Conservation (phyloP, 1,140 invertebrate genomes). For the Eubasilissa regina region DNA sequence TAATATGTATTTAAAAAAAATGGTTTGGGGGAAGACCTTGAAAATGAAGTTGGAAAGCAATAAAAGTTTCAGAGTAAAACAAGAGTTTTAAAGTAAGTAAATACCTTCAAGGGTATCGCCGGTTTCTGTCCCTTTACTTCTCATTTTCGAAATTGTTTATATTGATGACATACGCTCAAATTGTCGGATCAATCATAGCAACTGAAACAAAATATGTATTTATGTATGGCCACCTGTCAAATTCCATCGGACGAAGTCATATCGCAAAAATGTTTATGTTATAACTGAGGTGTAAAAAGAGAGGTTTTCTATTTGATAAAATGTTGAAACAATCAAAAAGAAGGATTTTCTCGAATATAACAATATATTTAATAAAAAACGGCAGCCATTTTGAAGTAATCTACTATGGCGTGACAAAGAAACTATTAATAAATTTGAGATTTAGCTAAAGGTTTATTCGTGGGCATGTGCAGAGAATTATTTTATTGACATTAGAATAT, state of each 20-base stretch:
- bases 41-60: background rate
- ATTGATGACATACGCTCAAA: slow-evolving; percentile 21
- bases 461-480: background rate
- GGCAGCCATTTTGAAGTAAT: slow-evolving; percentile 47
- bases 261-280: background rate
- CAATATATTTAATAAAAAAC: slow-evolving; percentile 8
- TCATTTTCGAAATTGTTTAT: slow-evolving; percentile 41
- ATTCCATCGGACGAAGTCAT: background rate
- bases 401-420: slow-evolving; percentile 44
- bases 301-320: background rate
- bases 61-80: background rate
- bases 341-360: background rate
- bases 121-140: slow-evolving; percentile 52
- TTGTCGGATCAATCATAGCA: slow-evolving; percentile 36
- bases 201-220: slow-evolving; percentile 35
- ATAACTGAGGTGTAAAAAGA: background rate
- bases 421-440: slow-evolving; percentile 41
- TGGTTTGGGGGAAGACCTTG: background rate
- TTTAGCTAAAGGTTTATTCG: background rate
- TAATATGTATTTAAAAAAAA: too few species aligned
- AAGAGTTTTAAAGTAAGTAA: background rate
- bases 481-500: background rate
- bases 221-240: background rate
- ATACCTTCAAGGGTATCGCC: slow-evolving; percentile 50
- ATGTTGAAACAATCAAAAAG: background rate